These are phyloP conservation scores for Chelon labrosus DNA, from an alignment of 2,797 vertebrate species.

Conservation along the genomic window DNA sequence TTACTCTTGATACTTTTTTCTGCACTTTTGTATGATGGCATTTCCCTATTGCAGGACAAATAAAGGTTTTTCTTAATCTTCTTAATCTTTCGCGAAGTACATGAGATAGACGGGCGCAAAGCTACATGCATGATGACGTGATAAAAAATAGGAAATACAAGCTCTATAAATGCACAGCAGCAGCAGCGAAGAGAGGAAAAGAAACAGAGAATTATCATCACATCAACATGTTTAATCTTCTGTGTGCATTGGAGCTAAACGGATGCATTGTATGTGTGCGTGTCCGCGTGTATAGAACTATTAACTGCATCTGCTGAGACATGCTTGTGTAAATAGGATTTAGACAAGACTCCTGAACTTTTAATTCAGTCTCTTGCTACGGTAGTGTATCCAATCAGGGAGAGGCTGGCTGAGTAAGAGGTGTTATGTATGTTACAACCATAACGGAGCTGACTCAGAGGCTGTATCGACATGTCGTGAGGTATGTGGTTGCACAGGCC, in stretches of 20 bases:
- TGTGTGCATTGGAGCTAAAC: too few species aligned
- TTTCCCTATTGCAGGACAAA: too few species aligned
- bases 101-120: too few species aligned
- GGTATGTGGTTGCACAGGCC: not conserved
- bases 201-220: not conserved
- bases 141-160: too few species aligned
- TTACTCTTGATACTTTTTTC: too few species aligned
- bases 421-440: not conserved
- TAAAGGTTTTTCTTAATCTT: too few species aligned
- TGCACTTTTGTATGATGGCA: too few species aligned
- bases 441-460: not conserved
- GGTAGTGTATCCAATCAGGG: not conserved
- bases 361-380: not conserved
- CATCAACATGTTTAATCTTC: not conserved
- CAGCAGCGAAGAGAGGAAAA: not conserved
- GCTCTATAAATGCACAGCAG: too few species aligned
- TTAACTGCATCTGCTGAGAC: conserved; percentile 8
- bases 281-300: not conserved
- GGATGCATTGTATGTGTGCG: not conserved
- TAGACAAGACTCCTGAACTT: not conserved
- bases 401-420: conserved; percentile 4
- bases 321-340: conserved; percentile 24
- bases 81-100: too few species aligned
- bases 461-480: conserved; percentile 18
- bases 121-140: too few species aligned